phyloP scores from a whole-genome alignment of 2,113 vertebrate species.

The Sorex fumeus region DNA sequence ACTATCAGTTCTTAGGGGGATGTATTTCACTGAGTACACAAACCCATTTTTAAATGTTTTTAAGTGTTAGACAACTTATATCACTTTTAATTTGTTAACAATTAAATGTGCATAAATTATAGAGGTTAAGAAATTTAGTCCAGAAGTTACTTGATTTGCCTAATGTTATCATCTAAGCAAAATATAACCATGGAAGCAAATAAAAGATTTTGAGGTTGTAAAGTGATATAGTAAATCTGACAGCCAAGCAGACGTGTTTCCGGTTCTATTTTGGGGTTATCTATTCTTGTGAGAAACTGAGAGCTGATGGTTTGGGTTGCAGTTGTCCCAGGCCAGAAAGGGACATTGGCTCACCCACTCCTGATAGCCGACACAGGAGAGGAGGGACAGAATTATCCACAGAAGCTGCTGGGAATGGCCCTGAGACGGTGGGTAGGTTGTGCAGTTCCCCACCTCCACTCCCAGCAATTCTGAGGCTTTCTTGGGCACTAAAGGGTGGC shows the following conservation, averaged over 20 bases:
- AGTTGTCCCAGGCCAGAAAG: not conserved
- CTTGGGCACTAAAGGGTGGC: not conserved
- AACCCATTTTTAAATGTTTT: too few species aligned
- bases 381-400: not conserved
- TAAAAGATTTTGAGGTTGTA: constrained; percentile 52
- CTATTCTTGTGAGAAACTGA: constrained; percentile 40
- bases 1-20: too few species aligned
- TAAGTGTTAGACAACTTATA: not conserved
- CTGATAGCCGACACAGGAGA: not conserved
- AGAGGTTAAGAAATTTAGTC: constrained; percentile 26
- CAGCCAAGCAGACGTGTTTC: constrained; percentile 9
- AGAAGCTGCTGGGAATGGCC: constrained; percentile 1
- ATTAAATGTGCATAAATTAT: constrained; percentile 11
- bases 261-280: constrained; percentile 22
- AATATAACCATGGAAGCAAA: constrained; percentile 39
- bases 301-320: not conserved
- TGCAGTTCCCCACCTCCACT: not conserved
- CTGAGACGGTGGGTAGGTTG: not conserved
- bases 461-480: not conserved
- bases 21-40: too few species aligned
- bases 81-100: constrained; percentile 1
- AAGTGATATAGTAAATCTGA: constrained; percentile 36
- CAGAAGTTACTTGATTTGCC: constrained; percentile 16
- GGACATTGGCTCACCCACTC: not conserved
- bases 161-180: constrained; percentile 52